Evolutionary conservation across 2,113 vertebrate genomes (phyloP), one percentile per base, ranked within the genome.

Genomic region (Cheilinus undulatus): DNA sequence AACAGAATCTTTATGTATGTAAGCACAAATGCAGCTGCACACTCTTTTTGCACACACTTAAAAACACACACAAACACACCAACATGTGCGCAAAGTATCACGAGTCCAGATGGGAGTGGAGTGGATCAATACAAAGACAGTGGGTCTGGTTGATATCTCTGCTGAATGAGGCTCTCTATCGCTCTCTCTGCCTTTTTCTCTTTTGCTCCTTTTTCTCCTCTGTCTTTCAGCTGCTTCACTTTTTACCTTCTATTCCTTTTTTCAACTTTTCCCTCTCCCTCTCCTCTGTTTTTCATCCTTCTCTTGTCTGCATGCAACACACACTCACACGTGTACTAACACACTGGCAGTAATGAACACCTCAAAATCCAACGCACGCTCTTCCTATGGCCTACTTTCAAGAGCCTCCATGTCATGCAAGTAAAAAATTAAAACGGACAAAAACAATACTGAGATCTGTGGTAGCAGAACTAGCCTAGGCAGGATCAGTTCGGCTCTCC

Each of bases 301-400:
- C 11, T 70, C 51, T 76, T 27, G n/a, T 75, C 65, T 72, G 40
- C 53, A 20, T 57, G 53, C 36, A 53, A 58, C 58, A 40, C 28
- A 51, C 49, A 27, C 57, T 54, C 62, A 40, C 63, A 51, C 22
- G 43, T 53, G 66, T 28, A 73, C 53, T 54, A 70, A 11, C 7
- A 65, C 67, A 77, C 69, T 58, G 3, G 43, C 27, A 63, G 23
- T 83, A 78, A 86, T 87, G 83, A 87, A 88, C 75, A 82, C 69
- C 83, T 88, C 60, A 78, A 80, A 82, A 91, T 79, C 80, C 86
- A 75, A 90, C 80, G 80, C 84, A 86, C 70, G 53, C 78, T 90
- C 82, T 88, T 91, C 65, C 69, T 81, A 78, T 90, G 88, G 82
- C 88, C 85, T 87, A 86, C 63, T 86, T 87, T 87, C 76, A 86